Evolutionary conservation across 2,113 vertebrate genomes (phyloP), one percentile per base, ranked within the genome.

Genomic region (Parotia lawesii): DNA sequence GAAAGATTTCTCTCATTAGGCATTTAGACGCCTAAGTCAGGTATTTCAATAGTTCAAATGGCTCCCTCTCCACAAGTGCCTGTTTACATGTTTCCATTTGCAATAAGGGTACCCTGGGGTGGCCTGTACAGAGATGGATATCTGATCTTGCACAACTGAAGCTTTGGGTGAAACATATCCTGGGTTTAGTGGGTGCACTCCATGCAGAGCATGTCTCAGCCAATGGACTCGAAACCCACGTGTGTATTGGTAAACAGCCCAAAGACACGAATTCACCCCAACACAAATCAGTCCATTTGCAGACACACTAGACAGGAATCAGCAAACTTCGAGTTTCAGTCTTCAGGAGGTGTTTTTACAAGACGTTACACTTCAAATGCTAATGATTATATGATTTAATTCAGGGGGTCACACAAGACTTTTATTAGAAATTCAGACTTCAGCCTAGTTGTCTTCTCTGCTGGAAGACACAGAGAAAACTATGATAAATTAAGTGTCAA

Each of bases 401-500:
- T 74, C 75, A 67, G 51, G 11, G 15, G 50, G 9, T 83, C 40
- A 48, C 64, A 85, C 10, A 10, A 73, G 51, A 37, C 37, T 94
- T 90, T 40, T 84, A 56, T 74, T 80, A 84, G 44, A 83, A 83
- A 90, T 83, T 81, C 69, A 76, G 67, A 73, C 67, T 91, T 82
- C 42, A 80, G 24, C 10, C 15, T 73, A 58, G 50, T 76, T 93
- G 50, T 61, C 66, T 82, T 85, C 54, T 85, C 8, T 22, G 25
- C 51, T 76, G 35, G 54, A 85, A 91, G 50, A 76, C 56, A 85
- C n/a, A 38, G 35, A 83, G 74, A 83, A 94, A 93, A 84, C 60
- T 67, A 90, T 79, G 82, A 93, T 82, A 91, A 94, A 96, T 95
- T 73, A 92, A 86, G 42, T 83, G 85, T 94, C 87, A 95, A 67